Evolutionary conservation across 2,888 invertebrate species (phyloP).

Genomic region (Temnothorax unifasciatus): DNA sequence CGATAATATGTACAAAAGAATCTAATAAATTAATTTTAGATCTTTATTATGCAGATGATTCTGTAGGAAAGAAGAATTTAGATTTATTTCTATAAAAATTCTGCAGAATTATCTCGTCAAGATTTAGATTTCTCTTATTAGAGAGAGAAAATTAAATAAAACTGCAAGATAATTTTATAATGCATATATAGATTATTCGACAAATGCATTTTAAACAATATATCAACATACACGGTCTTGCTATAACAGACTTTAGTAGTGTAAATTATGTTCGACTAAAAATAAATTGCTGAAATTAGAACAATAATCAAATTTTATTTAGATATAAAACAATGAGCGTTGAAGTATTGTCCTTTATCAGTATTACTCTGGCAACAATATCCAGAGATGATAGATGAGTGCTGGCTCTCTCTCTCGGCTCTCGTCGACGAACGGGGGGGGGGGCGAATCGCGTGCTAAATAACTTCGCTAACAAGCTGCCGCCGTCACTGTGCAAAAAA

Average conservation of each 20-base stretch:
- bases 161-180: neutral
- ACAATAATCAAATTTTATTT: conserved; percentile 12
- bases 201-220: neutral
- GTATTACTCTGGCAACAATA: conserved; percentile 32
- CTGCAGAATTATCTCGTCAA: neutral
- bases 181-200: neutral
- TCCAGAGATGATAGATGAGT: conserved; percentile 44
- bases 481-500: conserved; percentile 74
- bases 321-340: conserved; percentile 12
- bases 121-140: neutral
- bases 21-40: neutral
- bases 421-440: conserved; percentile 36
- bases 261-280: neutral
- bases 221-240: neutral
- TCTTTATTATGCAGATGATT: neutral
- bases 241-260: neutral
- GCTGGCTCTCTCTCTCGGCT: conserved; percentile 23
- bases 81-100: neutral
- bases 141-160: neutral
- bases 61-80: neutral
- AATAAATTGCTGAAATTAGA: neutral
- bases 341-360: conserved; percentile 29
- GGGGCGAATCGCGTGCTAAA: conserved; percentile 73
- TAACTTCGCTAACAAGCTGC: conserved; percentile 81
- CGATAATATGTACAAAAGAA: neutral